Conservation (phyloP, 2,113 vertebrate species). For the Todiramphus chloris region DNA sequence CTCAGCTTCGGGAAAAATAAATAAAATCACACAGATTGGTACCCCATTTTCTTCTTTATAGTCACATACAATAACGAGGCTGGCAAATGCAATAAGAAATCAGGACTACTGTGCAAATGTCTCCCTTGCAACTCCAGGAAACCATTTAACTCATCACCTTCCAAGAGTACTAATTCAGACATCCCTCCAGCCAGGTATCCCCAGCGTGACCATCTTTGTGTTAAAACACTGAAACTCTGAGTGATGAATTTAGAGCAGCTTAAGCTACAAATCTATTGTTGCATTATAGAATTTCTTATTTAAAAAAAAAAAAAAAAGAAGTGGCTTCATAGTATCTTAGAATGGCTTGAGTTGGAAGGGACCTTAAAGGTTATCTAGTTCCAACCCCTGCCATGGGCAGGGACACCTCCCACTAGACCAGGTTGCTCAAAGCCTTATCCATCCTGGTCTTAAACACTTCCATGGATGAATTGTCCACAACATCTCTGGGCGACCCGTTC, state of each 20-base stretch:
- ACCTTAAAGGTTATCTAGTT: too few relatives aligned
- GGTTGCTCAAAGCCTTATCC: too few relatives aligned
- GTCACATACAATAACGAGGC: not conserved
- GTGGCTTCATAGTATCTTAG: too few relatives aligned
- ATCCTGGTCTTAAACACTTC: too few relatives aligned
- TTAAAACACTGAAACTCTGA: not conserved
- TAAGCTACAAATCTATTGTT: not conserved
- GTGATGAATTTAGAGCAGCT: not conserved
- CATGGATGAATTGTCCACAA: too few relatives aligned
- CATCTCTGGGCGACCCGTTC: too few relatives aligned
- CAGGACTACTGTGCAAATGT: not conserved
- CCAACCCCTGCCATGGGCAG: too few relatives aligned
- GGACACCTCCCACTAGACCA: too few relatives aligned
- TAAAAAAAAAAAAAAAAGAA: slow-evolving; percentile 21
- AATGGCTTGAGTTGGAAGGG: too few relatives aligned
- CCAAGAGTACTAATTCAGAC: not conserved
- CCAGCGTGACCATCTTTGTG: not conserved
- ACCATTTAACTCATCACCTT: not conserved
- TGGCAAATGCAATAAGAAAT: not conserved
- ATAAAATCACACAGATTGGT: not conserved
- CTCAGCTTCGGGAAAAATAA: not conserved
- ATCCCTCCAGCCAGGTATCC: not conserved
- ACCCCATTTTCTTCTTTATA: not conserved
- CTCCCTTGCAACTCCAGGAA: not conserved
- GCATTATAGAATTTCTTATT: not conserved